Percentiles rank a stretch among this genome's conserved stretches.
Conservation (phyloP, 2,888 invertebrate species). For the Leptura quadrifasciata region DNA sequence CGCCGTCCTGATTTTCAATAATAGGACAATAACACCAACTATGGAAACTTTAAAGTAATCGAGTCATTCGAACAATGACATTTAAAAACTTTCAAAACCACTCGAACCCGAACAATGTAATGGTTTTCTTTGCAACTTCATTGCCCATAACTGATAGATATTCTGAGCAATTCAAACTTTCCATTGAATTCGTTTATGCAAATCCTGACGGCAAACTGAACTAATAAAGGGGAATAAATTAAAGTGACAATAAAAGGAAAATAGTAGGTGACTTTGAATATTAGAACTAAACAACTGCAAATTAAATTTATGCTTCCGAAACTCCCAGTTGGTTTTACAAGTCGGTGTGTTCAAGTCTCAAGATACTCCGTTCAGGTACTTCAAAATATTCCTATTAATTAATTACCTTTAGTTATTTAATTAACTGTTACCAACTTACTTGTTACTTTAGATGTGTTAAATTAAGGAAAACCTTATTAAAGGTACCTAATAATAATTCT, state of each 20-base stretch:
- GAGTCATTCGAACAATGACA: not conserved
- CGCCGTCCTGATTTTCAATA: too few species aligned
- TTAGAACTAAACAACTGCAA: not conserved
- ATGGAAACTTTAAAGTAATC: not conserved
- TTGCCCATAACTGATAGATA: not conserved
- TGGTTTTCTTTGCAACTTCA: constrained; percentile 12
- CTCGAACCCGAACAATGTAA: not conserved
- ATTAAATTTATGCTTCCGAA: not conserved
- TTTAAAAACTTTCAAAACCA: not conserved
- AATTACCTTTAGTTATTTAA: not conserved
- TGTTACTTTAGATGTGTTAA: not conserved
- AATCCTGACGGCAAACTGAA: not conserved
- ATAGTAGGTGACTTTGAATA: not conserved
- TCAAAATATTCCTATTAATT: not conserved
- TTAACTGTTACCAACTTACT: not conserved
- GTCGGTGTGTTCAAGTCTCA: not conserved
- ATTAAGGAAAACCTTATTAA: too few species aligned
- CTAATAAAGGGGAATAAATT: constrained; percentile 1
- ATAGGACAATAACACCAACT: not conserved
- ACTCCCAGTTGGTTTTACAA: not conserved
- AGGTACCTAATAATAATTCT: too few species aligned
- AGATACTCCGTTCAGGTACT: not conserved
- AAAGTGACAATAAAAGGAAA: not conserved
- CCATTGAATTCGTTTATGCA: constrained; percentile 4
- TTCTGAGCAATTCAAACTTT: not conserved